Conservation (phyloP, 2,888 invertebrate genomes). For the Nesidiocoris tenuis region DNA sequence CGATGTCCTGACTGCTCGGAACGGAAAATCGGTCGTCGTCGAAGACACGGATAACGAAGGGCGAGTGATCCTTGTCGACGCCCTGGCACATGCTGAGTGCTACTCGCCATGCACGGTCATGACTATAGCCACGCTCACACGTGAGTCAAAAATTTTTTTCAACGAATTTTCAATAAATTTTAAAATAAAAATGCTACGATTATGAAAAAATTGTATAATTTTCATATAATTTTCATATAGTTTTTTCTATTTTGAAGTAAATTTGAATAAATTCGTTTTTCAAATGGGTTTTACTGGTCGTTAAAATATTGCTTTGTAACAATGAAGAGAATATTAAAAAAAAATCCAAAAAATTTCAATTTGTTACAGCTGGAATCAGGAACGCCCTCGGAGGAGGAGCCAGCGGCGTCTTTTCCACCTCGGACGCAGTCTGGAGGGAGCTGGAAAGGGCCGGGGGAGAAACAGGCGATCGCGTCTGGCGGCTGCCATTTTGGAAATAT, state of each 20-base stretch:
- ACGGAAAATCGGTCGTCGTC: conserved; percentile 64
- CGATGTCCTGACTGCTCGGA: conserved; percentile 57
- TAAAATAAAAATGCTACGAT: background rate
- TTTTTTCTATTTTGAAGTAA: background rate
- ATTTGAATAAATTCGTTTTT: background rate
- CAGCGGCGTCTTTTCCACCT: conserved; percentile 44
- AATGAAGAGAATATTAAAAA: too few relatives aligned
- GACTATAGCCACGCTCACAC: conserved; percentile 68
- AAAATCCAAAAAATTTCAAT: background rate
- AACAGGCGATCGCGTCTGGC: conserved; percentile 47
- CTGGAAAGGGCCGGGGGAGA: conserved; percentile 45
- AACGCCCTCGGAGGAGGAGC: conserved; percentile 41
- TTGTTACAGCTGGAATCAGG: conserved; percentile 30
- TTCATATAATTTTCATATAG: too few relatives aligned
- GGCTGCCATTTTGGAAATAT: conserved; percentile 47
- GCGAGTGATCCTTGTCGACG: conserved; percentile 54
- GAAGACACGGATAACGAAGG: conserved; percentile 62
- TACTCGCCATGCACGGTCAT: conserved; percentile 64
- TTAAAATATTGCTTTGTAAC: too few relatives aligned
- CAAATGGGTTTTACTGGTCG: background rate
- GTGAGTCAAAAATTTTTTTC: conserved; percentile 52
- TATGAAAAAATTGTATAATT: too few relatives aligned
- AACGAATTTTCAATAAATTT: background rate
- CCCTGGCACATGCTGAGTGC: conserved; percentile 57
- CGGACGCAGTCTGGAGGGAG: conserved; percentile 44